Evolutionary conservation across 2,888 invertebrate genomes (phyloP), one percentile per base, ranked within the genome.

Genomic region (Rutpela maculata): DNA sequence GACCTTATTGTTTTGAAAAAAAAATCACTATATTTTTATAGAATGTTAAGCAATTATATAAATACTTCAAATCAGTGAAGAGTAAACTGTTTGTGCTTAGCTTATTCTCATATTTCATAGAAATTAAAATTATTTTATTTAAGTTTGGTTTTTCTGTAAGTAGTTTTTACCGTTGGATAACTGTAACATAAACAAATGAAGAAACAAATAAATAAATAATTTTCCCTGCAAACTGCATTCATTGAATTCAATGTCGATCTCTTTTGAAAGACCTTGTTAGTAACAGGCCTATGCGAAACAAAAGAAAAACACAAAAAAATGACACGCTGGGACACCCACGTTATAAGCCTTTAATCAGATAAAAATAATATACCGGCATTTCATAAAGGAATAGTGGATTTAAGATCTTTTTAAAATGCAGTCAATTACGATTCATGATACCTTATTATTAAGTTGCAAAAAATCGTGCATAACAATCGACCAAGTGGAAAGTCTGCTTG

Each of bases 361-460:
- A 81, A 81, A 78, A 77, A 79, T 78, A 66, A 74, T 73, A 75
- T 75, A 77, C 76, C 81, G 79, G 81, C 81, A 70, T 78, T 69
- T 76, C 73, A 66, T 71, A 78, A 81, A 79, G 78, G 72, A 74
- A 73, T 74, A 26, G 50, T 76, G 74, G 78, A 81, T 82, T 82
- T 82, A 81, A 81, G 80, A 76, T 81, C 82, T 83, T 82, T 83
- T 84, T 79, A 80, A 84, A 82, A 84, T 84, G 84, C 83, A 83
- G 82, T 83, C 84, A 84, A 82, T 85, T 85, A 83, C 84, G 81
- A 85, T 85, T 82, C 85, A 84, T 80, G 84, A 85, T 84, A 85
- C 83, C 85, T 81, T 83, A 84, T 85, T 84, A 85, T 85, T 85
- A 85, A 84, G 84, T 82, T 81, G 83, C 82, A 84, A 85, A 85